Evolutionary conservation across 2,113 vertebrate species (phyloP).

Genomic region (Glaucidium brasilianum): DNA sequence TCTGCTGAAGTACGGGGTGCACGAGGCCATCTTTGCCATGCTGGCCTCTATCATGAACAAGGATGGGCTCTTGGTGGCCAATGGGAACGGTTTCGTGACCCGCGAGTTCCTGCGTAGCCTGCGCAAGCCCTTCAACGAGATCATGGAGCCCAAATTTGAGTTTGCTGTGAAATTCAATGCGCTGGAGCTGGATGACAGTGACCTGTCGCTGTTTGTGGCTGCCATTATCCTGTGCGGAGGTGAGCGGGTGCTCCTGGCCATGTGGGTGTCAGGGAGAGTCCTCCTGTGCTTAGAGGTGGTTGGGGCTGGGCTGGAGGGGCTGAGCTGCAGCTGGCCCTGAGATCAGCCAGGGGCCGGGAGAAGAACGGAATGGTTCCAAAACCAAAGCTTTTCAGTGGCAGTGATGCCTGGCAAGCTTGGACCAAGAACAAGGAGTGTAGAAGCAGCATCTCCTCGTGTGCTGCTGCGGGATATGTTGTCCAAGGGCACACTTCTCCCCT

Average conservation of each 20-base stretch:
- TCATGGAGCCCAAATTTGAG: slow-evolving; percentile 98
- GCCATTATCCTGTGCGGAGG: slow-evolving; percentile 98
- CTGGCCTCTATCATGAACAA: slow-evolving; percentile 98
- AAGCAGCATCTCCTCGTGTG: background rate
- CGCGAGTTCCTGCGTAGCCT: slow-evolving; percentile 96
- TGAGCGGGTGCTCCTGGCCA: slow-evolving; percentile 23
- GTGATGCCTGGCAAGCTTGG: background rate
- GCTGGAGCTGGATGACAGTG: slow-evolving; percentile 95
- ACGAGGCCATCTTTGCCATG: slow-evolving; percentile 98
- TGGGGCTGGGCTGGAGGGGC: background rate
- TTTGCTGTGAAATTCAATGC: slow-evolving; percentile 98
- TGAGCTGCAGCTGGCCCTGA: background rate
- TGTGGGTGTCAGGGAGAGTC: background rate
- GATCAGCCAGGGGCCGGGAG: background rate
- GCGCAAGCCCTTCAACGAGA: slow-evolving; percentile 93
- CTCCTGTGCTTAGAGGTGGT: background rate
- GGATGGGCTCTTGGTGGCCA: slow-evolving; percentile 94
- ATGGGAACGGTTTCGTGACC: slow-evolving; percentile 94
- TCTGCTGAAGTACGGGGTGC: slow-evolving; percentile 94
- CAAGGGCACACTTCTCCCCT: background rate
- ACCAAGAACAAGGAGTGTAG: background rate
- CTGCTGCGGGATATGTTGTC: background rate
- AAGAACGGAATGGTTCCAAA: background rate
- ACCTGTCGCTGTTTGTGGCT: slow-evolving; percentile 96
- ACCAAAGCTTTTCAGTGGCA: fast-evolving